Percentiles rank a stretch among this genome's conserved stretches.
Evolutionary conservation across 2,797 vertebrate genomes (phyloP).

Genomic region (Eulemur mongoz): DNA sequence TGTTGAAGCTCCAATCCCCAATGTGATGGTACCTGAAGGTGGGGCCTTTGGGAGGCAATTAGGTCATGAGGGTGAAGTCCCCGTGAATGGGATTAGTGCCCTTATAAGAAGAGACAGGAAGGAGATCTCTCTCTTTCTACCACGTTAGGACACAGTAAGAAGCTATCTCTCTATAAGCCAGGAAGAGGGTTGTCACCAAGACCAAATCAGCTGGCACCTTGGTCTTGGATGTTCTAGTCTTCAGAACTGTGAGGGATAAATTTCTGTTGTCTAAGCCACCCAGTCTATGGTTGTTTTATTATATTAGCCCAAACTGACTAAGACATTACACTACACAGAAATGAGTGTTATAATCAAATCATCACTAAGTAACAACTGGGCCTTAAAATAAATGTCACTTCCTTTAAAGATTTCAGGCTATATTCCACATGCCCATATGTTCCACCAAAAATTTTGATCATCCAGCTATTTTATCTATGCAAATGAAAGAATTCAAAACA

Average conservation of each 20-base stretch:
- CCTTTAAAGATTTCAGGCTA: conserved; percentile 29
- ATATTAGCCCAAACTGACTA: background rate
- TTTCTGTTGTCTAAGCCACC: background rate
- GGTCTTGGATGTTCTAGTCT: background rate
- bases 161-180: background rate
- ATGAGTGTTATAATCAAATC: conserved; percentile 5
- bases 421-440: background rate
- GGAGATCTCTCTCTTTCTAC: background rate
- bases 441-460: conserved; percentile 8
- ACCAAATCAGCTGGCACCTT: background rate
- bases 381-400: conserved; percentile 48
- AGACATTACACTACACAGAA: background rate
- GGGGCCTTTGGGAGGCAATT: background rate
- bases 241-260: background rate
- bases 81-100: background rate
- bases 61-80: background rate
- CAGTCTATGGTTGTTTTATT: background rate
- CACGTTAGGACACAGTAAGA: background rate
- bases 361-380: conserved; percentile 25
- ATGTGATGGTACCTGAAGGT: background rate
- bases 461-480: conserved; percentile 32
- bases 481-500: conserved; percentile 50
- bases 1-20: background rate
- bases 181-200: background rate
- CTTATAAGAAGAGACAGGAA: background rate